Conservation (phyloP, 2,797 vertebrate genomes). For the Acanthopagrus latus region DNA sequence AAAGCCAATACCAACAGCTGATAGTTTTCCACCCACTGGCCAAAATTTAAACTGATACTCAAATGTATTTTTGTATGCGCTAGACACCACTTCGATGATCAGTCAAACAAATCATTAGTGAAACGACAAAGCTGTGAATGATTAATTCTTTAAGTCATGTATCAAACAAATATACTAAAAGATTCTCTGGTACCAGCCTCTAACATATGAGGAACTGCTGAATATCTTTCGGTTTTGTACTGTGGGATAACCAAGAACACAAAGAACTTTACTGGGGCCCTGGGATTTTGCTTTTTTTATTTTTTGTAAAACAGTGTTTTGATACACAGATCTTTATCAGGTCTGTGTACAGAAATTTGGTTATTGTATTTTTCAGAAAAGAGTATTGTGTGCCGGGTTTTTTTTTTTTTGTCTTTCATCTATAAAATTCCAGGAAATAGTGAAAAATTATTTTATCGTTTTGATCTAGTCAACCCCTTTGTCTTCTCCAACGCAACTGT, state of each 20-base stretch:
- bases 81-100: not conserved
- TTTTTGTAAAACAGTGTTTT: not conserved
- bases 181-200: not conserved
- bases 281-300: not conserved
- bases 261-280: not conserved
- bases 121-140: not conserved
- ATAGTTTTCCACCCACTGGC: constrained; percentile 45
- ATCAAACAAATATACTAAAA: not conserved
- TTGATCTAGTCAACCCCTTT: too few species aligned
- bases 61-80: not conserved
- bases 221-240: not conserved
- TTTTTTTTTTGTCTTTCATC: too few species aligned
- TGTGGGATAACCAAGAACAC: not conserved
- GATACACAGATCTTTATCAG: too few species aligned
- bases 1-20: constrained; percentile 55
- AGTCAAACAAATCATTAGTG: not conserved
- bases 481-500: too few species aligned
- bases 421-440: too few species aligned
- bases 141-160: not conserved
- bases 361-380: too few species aligned
- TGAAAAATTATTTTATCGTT: too few species aligned
- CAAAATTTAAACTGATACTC: constrained; percentile 23
- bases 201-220: not conserved
- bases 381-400: too few species aligned
- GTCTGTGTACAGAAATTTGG: too few species aligned